A percentile compares a stretch with the other conserved stretches of the same genome.
Evolutionary conservation across 2,797 vertebrate genomes (phyloP).

Genomic region (Rhinoraja longicauda): DNA sequence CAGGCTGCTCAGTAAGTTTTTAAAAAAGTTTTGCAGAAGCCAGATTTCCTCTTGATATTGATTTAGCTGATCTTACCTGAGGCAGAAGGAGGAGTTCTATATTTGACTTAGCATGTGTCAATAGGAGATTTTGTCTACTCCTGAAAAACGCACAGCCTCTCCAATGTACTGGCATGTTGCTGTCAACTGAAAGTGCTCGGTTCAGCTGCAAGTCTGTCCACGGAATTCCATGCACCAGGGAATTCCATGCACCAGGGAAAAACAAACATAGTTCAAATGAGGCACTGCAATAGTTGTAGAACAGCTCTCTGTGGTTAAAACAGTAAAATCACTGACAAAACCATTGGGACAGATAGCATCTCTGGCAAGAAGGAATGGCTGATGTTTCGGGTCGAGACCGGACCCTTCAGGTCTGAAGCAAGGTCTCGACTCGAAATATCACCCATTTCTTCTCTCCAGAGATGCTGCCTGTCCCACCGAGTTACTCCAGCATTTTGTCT

Average conservation of each 20-base stretch:
- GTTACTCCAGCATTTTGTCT: too few relatives aligned
- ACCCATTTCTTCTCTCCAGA: too few relatives aligned
- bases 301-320: background rate
- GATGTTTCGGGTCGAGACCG: too few relatives aligned
- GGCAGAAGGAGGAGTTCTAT: background rate
- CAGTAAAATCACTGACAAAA: background rate
- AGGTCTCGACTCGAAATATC: too few relatives aligned
- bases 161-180: background rate
- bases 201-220: background rate
- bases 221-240: background rate
- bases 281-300: background rate
- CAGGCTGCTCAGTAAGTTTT: background rate
- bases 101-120: background rate
- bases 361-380: too few relatives aligned
- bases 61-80: background rate
- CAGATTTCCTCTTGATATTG: background rate
- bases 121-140: background rate
- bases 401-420: too few relatives aligned
- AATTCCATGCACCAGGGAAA: too few relatives aligned
- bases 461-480: too few relatives aligned
- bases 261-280: background rate
- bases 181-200: background rate
- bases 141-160: background rate
- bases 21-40: background rate
- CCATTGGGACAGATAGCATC: too few relatives aligned